Percentiles rank a stretch among this genome's conserved stretches.
Conservation (phyloP, 2,797 vertebrate species). For the Percopsis omiscomaycus region DNA sequence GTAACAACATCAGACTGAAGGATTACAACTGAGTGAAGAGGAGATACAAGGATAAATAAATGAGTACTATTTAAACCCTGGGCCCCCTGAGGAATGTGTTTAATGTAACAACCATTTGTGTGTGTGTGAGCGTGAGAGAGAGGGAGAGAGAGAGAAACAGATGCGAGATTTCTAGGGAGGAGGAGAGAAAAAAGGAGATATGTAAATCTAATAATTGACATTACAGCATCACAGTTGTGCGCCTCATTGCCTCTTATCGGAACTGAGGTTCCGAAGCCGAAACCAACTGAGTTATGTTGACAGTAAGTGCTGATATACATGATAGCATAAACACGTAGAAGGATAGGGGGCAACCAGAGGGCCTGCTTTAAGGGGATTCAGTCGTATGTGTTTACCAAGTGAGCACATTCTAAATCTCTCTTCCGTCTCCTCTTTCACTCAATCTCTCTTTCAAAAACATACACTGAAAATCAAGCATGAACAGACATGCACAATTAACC, state of each 20-base stretch:
- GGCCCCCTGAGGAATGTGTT: background rate
- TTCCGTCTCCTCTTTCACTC: background rate
- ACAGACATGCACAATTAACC: slow-evolving; percentile 61
- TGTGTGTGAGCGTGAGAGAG: background rate
- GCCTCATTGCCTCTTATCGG: slow-evolving; percentile 45
- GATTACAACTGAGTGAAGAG: background rate
- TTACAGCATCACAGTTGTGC: slow-evolving; percentile 23
- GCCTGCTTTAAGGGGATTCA: slow-evolving; percentile 54
- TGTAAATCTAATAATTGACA: slow-evolving; percentile 41
- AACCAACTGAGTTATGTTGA: slow-evolving; percentile 23
- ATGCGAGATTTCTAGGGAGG: background rate
- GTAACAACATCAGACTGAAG: background rate
- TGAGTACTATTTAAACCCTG: background rate
- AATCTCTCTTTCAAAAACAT: slow-evolving; percentile 25
- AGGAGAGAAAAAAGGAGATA: slow-evolving; percentile 11
- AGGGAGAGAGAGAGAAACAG: slow-evolving; percentile 1
- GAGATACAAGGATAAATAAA: background rate
- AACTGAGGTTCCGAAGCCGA: slow-evolving; percentile 34
- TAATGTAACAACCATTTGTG: background rate
- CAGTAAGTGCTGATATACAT: slow-evolving; percentile 28
- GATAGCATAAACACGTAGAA: slow-evolving; percentile 48
- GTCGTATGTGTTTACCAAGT: slow-evolving; percentile 60
- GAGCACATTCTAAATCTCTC: background rate
- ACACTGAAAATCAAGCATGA: slow-evolving; percentile 57
- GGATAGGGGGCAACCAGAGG: slow-evolving; percentile 44